These are phyloP conservation scores for Pogonognathellus flavescens DNA, from an alignment of 1,140 invertebrate genomes.

Conservation along the genomic window DNA sequence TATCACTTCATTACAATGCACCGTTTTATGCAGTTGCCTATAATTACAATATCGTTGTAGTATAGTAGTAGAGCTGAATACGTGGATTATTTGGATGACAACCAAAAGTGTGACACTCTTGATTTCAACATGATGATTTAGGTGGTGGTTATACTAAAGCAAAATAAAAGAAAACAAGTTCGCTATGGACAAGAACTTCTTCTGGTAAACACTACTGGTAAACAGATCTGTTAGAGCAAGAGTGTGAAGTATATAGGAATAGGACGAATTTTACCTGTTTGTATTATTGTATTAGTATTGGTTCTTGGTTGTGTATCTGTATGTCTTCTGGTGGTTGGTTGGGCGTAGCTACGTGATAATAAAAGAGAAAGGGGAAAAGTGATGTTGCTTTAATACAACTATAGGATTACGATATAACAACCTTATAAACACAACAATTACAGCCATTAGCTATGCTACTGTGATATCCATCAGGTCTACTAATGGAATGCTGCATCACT, in stretches of 20 bases:
- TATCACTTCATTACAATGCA: no score
- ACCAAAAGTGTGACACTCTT: slow-evolving; percentile 30
- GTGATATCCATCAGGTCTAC: no score
- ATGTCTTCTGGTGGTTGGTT: neutral
- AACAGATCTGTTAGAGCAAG: neutral
- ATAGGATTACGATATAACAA: no score
- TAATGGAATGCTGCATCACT: no score
- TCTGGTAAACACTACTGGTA: neutral
- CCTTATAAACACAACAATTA: no score
- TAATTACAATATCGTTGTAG: no score
- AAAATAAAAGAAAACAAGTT: slow-evolving; percentile 35
- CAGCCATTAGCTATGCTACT: no score
- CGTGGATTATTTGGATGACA: slow-evolving; percentile 29
- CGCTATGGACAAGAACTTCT: slow-evolving; percentile 3
- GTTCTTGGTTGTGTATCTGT: neutral
- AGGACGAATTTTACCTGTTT: neutral
- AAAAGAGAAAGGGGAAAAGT: slow-evolving; percentile 41
- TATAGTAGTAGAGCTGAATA: neutral
- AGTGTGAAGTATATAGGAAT: neutral
- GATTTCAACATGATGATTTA: slow-evolving; percentile 36
- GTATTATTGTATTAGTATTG: neutral
- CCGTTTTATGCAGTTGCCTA: neutral
- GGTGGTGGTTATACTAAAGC: neutral
- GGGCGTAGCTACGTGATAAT: neutral
- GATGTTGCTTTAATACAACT: neutral